Conservation (phyloP, 2,888 invertebrate genomes). For the Acanthopleura granulata region DNA sequence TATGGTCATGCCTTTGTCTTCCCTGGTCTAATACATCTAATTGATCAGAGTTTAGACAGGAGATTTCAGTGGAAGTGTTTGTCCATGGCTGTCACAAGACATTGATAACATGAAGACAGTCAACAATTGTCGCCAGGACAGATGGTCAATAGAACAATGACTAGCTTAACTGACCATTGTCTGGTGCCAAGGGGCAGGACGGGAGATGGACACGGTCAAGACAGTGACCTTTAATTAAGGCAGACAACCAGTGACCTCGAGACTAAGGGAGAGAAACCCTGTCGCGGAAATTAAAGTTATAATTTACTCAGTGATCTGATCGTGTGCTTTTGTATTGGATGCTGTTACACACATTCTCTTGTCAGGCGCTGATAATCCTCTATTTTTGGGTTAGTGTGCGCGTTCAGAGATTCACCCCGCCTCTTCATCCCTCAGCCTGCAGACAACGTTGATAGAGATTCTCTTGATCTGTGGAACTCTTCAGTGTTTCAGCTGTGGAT, state of each 20-base stretch:
- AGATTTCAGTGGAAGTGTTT: too few species aligned
- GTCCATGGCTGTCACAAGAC: too few species aligned
- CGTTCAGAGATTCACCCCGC: neutral
- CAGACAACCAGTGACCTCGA: neutral
- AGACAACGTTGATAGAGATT: too few species aligned
- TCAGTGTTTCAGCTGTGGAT: too few species aligned
- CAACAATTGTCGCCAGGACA: neutral
- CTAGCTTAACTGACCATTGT: neutral
- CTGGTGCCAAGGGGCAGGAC: neutral
- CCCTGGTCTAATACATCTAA: too few species aligned
- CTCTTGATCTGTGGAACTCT: too few species aligned
- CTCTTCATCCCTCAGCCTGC: neutral
- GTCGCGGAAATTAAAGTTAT: conserved; percentile 3
- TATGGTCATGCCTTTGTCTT: too few species aligned
- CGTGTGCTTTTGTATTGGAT: neutral
- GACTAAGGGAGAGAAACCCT: neutral
- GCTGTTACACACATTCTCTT: neutral
- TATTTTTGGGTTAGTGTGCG: neutral
- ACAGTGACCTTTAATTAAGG: too few species aligned
- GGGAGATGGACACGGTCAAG: too few species aligned
- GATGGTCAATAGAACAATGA: neutral
- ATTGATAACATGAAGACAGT: too few species aligned
- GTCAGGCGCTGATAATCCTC: neutral
- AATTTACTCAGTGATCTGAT: neutral
- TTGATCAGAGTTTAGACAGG: too few species aligned